These are phyloP conservation scores for Dendropsophus ebraccatus DNA, from an alignment of 2,113 vertebrate genomes.

Conservation along the genomic window DNA sequence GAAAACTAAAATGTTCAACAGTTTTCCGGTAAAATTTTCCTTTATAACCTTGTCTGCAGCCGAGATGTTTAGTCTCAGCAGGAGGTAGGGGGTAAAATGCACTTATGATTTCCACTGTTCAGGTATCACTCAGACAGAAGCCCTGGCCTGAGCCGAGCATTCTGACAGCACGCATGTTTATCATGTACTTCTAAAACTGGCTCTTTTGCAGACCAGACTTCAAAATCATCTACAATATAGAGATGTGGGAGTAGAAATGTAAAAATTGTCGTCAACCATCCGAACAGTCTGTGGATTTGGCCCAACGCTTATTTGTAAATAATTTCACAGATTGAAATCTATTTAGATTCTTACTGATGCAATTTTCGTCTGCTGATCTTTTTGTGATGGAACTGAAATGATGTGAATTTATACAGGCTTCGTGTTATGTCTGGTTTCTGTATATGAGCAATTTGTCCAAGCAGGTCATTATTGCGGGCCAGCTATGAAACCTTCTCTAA, in stretches of 20 bases:
- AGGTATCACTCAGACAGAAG: not conserved
- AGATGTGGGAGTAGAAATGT: conserved; percentile 21
- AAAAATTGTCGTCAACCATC: not conserved
- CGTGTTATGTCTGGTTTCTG: not conserved
- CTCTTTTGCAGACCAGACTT: not conserved
- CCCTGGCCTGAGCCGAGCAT: not conserved
- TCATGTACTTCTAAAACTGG: not conserved
- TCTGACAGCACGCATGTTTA: not conserved
- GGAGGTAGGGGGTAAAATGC: not conserved
- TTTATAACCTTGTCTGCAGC: not conserved
- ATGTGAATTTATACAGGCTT: not conserved
- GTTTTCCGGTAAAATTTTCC: not conserved
- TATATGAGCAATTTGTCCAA: not conserved
- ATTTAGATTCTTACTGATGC: not conserved
- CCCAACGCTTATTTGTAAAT: not conserved
- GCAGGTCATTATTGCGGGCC: not conserved
- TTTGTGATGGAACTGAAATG: not conserved
- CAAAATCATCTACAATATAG: not conserved
- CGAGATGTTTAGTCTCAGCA: conserved; percentile 7
- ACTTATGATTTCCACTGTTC: not conserved
- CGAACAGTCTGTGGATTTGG: not conserved
- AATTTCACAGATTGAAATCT: not conserved
- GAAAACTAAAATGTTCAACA: not conserved
- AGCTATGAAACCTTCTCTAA: not conserved
- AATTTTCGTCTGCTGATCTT: not conserved